phyloP scores from a whole-genome alignment of 2,888 invertebrate genomes.

The Diplazon laetatorius region DNA sequence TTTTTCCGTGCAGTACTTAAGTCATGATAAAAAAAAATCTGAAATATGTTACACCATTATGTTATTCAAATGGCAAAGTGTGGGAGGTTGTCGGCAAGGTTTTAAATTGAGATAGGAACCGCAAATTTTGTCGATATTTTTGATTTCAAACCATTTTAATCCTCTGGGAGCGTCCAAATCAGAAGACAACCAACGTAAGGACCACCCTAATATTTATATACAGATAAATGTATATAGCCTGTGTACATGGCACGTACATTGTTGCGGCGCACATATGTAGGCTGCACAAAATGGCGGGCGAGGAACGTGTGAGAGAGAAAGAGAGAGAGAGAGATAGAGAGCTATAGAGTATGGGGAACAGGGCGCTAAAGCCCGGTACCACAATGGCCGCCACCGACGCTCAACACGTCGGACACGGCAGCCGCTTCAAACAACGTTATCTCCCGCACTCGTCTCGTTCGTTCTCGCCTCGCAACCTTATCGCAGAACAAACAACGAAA shows the following conservation, averaged over 20 bases:
- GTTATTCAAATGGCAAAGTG: too few species aligned
- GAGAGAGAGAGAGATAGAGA: constrained; percentile 65
- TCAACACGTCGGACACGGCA: constrained; percentile 62
- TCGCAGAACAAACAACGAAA: constrained; percentile 77
- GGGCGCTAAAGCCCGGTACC: constrained; percentile 56
- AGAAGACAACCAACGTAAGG: too few species aligned
- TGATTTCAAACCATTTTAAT: too few species aligned
- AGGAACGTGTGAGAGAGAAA: too few species aligned
- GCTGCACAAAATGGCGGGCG: constrained; percentile 72
- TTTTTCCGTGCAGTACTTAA: too few species aligned
- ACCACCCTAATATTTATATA: constrained; percentile 4
- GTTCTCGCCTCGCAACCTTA: constrained; percentile 72
- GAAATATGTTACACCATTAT: too few species aligned
- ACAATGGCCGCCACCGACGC: constrained; percentile 64
- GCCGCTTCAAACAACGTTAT: constrained; percentile 62
- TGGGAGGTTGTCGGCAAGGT: too few species aligned
- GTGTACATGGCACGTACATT: too few species aligned
- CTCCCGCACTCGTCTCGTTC: constrained; percentile 58
- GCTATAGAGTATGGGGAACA: constrained; percentile 53
- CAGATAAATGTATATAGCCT: not conserved
- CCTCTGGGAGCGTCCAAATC: too few species aligned
- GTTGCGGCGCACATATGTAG: not conserved
- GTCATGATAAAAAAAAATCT: too few species aligned
- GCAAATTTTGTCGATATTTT: too few species aligned
- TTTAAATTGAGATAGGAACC: too few species aligned